phyloP scores from a whole-genome alignment of 2,888 invertebrate species.

The Exephanes ischioxanthus region DNA sequence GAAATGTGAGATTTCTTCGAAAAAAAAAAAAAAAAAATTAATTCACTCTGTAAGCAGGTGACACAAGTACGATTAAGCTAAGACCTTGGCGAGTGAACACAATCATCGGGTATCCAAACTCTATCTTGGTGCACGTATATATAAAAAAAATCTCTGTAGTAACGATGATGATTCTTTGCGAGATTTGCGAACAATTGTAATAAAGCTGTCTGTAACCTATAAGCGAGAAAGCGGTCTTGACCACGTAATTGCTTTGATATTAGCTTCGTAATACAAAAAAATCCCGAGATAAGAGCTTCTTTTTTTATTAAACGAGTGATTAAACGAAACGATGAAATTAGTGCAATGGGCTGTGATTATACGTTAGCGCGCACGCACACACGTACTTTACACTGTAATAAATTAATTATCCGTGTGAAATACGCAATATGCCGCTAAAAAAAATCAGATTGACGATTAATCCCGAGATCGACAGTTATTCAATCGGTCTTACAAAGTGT shows the following conservation, averaged over 20 bases:
- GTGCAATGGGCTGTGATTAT: slow-evolving; percentile 70
- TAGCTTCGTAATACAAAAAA: slow-evolving; percentile 53
- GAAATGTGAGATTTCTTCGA: slow-evolving; percentile 29
- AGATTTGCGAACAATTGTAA: slow-evolving; percentile 31
- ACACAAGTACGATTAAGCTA: slow-evolving; percentile 35
- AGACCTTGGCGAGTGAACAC: slow-evolving; percentile 54
- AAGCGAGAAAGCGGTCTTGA: slow-evolving; percentile 13
- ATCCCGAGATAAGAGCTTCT: slow-evolving; percentile 58
- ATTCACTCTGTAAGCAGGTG: slow-evolving; percentile 40
- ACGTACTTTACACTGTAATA: slow-evolving; percentile 55
- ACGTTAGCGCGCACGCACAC: slow-evolving; percentile 65
- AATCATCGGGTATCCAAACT: slow-evolving; percentile 59
- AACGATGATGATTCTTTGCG: slow-evolving; percentile 41
- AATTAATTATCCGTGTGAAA: slow-evolving; percentile 28
- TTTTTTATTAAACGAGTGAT: slow-evolving; percentile 49
- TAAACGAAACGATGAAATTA: slow-evolving; percentile 62
- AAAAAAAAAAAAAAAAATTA: neutral
- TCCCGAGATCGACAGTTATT: slow-evolving; percentile 58
- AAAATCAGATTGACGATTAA: slow-evolving; percentile 61
- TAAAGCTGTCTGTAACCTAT: slow-evolving; percentile 10
- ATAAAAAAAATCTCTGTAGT: slow-evolving; percentile 20
- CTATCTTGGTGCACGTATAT: slow-evolving; percentile 43
- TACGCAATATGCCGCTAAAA: slow-evolving; percentile 41
- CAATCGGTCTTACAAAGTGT: slow-evolving; percentile 54
- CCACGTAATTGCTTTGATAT: slow-evolving; percentile 50